Evolutionary conservation across 2,888 invertebrate species (phyloP).

Genomic region (Cheilosia soror): DNA sequence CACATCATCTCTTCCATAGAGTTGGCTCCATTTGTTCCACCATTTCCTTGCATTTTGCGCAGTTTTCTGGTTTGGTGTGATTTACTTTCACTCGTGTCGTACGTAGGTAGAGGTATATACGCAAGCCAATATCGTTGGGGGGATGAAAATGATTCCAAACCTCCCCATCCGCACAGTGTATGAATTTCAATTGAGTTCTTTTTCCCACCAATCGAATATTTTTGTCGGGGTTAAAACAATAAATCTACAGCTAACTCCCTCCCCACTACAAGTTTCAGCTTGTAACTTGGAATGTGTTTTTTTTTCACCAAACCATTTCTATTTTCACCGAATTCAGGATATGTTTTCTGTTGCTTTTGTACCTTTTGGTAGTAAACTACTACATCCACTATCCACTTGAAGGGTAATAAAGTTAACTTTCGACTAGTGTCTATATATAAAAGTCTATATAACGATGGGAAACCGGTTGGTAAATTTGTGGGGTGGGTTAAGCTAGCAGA

Average conservation of each 20-base stretch:
- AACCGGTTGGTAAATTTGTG: not conserved
- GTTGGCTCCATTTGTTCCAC: constrained; percentile 47
- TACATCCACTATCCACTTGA: constrained; percentile 66
- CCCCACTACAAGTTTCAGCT: constrained; percentile 10
- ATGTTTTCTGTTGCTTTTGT: constrained; percentile 1
- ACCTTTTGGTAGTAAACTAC: constrained; percentile 13
- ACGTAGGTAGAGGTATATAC: constrained; percentile 13
- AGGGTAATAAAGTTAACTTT: constrained; percentile 69
- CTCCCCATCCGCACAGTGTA: constrained; percentile 30
- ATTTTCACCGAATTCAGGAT: constrained; percentile 53
- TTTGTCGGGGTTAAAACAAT: constrained; percentile 70
- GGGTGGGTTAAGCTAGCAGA: constrained; percentile 16
- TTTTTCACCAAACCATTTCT: constrained; percentile 45
- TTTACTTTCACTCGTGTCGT: constrained; percentile 44
- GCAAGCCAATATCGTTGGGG: not conserved
- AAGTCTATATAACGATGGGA: constrained; percentile 14
- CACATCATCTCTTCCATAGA: constrained; percentile 54
- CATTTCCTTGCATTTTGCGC: not conserved
- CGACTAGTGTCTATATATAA: constrained; percentile 38
- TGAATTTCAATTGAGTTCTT: constrained; percentile 74
- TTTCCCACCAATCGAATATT: constrained; percentile 63
- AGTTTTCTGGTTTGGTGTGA: constrained; percentile 39
- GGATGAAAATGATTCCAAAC: constrained; percentile 23
- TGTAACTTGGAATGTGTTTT: constrained; percentile 45
- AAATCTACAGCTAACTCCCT: constrained; percentile 43